A percentile compares a stretch with the other conserved stretches of the same genome.
Conservation (phyloP, 2,797 vertebrate species). For the Gymnoscopelus braueri region DNA sequence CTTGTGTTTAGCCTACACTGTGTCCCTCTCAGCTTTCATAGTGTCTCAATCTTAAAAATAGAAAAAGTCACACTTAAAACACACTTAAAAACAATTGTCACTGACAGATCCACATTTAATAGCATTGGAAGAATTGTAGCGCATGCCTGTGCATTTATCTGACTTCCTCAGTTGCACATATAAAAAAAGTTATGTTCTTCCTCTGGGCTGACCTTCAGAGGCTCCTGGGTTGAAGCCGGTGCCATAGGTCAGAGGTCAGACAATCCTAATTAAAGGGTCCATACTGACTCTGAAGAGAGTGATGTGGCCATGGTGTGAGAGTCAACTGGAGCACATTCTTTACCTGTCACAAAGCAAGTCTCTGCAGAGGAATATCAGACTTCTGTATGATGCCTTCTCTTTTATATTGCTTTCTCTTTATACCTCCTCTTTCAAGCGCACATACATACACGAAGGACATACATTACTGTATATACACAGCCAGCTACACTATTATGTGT, state of each 20-base stretch:
- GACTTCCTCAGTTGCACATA: slow-evolving; percentile 14
- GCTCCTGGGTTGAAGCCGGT: slow-evolving; percentile 47
- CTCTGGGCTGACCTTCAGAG: slow-evolving; percentile 44
- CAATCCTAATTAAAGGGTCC: slow-evolving; percentile 77
- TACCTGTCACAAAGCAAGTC: slow-evolving; percentile 64
- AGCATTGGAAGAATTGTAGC: no score
- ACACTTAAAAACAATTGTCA: no score
- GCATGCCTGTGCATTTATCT: not conserved
- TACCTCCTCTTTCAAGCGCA: not conserved
- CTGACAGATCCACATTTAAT: no score
- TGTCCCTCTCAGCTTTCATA: no score
- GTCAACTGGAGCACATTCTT: slow-evolving; percentile 71
- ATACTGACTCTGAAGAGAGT: slow-evolving; percentile 60
- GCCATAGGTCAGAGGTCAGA: slow-evolving; percentile 68
- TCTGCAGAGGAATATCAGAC: slow-evolving; percentile 56
- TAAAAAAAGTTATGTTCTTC: slow-evolving; percentile 27
- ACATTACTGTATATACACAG: not conserved
- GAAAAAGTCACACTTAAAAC: no score
- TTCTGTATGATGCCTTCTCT: slow-evolving; percentile 8
- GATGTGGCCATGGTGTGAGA: slow-evolving; percentile 69
- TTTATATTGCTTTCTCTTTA: not conserved
- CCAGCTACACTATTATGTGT: not conserved
- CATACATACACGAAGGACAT: not conserved
- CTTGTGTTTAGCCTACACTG: no score
- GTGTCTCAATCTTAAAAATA: no score